phyloP scores from a whole-genome alignment of 2,113 vertebrate species.

The Chloebia gouldiae region DNA sequence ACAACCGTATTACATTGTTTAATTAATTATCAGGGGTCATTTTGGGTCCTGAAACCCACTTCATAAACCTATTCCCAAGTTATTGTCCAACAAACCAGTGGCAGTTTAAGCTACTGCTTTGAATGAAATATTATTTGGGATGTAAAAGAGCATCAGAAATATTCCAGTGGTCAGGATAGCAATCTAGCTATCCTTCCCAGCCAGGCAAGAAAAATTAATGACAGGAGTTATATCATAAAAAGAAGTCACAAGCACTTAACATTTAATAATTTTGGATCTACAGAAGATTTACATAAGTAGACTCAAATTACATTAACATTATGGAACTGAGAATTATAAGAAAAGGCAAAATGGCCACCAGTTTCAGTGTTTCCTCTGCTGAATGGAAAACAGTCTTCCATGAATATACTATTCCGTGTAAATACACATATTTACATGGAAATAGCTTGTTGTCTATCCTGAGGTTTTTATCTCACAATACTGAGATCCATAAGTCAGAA shows the following conservation, averaged over 20 bases:
- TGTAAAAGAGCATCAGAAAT: background rate
- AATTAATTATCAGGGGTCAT: background rate
- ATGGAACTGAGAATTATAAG: background rate
- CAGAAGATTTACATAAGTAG: background rate
- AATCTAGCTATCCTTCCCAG: background rate
- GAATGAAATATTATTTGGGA: background rate
- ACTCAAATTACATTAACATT: background rate
- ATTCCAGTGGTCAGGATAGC: background rate
- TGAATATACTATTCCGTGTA: accelerated
- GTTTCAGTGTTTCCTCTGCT: background rate
- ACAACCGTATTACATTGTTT: background rate
- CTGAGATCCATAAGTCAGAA: background rate
- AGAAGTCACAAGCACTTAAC: background rate
- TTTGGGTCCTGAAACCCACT: background rate
- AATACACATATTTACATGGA: background rate
- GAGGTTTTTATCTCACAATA: background rate
- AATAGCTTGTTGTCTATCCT: background rate
- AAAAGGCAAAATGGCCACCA: background rate
- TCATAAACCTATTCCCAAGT: background rate
- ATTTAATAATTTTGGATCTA: background rate
- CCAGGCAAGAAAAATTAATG: background rate
- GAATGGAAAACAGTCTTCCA: background rate
- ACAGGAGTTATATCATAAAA: background rate
- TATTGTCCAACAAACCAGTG: background rate
- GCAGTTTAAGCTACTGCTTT: background rate